These are phyloP conservation scores for Istiophorus platypterus DNA, from an alignment of 2,113 vertebrate species.

Conservation along the genomic window DNA sequence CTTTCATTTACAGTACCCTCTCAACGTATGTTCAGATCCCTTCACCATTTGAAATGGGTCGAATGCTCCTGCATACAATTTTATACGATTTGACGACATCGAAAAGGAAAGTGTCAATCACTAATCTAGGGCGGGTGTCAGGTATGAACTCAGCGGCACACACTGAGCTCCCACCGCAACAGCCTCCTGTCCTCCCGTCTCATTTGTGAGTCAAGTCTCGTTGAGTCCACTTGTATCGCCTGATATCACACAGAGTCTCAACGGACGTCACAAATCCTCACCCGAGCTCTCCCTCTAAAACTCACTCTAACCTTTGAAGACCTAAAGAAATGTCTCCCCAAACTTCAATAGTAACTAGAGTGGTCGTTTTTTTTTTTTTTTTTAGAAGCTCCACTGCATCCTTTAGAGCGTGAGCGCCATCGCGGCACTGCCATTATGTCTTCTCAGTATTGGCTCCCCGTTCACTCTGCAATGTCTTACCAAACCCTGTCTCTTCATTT, in stretches of 20 bases:
- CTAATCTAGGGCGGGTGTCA: not conserved
- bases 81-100: not conserved
- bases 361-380: too few relatives aligned
- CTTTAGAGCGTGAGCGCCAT: not conserved
- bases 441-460: not conserved
- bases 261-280: not conserved
- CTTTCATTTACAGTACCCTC: not conserved
- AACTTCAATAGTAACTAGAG: slow-evolving; percentile 28
- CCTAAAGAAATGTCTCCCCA: not conserved
- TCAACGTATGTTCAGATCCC: not conserved
- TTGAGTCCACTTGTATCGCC: not conserved
- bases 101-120: not conserved
- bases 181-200: not conserved
- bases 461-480: not conserved
- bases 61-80: not conserved
- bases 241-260: not conserved
- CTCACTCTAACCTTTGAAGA: slow-evolving; percentile 9
- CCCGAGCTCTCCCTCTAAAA: not conserved
- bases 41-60: not conserved
- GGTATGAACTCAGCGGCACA: not conserved
- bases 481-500: not conserved
- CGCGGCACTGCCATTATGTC: not conserved
- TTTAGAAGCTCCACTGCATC: not conserved
- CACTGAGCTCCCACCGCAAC: not conserved
- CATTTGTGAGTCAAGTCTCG: not conserved